phyloP scores from a whole-genome alignment of 2,113 vertebrate genomes.

The Parus major region DNA sequence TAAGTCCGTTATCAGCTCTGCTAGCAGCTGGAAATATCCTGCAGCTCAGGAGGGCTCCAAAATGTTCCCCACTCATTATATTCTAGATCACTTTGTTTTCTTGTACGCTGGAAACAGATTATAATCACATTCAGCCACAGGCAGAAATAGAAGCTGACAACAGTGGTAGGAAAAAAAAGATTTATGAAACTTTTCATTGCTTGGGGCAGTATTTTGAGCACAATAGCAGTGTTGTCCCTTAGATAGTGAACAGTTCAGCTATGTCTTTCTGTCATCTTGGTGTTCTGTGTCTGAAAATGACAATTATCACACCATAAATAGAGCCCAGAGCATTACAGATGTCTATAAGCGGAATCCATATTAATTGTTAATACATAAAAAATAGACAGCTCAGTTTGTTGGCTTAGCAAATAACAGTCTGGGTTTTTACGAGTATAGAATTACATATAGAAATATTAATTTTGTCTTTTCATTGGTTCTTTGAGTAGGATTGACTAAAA shows the following conservation, averaged over 20 bases:
- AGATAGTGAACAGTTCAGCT: slow-evolving; percentile 54
- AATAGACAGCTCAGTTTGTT: slow-evolving; percentile 55
- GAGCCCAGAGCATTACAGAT: slow-evolving; percentile 75
- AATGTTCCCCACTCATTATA: slow-evolving; percentile 48
- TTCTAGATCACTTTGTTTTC: slow-evolving; percentile 55
- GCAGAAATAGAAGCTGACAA: slow-evolving; percentile 51
- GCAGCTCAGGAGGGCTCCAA: slow-evolving; percentile 37
- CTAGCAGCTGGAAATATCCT: slow-evolving; percentile 67
- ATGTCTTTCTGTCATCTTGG: slow-evolving; percentile 68
- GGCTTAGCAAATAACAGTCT: slow-evolving; percentile 50
- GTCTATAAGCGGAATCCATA: slow-evolving; percentile 71
- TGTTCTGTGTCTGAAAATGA: slow-evolving; percentile 67
- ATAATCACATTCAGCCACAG: slow-evolving; percentile 62
- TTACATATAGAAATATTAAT: slow-evolving; percentile 19
- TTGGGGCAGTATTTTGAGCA: slow-evolving; percentile 64
- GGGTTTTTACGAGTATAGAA: neutral
- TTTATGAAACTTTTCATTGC: slow-evolving; percentile 64
- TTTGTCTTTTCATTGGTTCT: slow-evolving; percentile 26
- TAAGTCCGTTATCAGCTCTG: slow-evolving; percentile 42
- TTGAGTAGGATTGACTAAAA: neutral
- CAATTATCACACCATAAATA: slow-evolving; percentile 72
- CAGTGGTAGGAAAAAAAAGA: slow-evolving; percentile 38
- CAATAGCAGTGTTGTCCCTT: slow-evolving; percentile 64
- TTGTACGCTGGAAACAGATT: slow-evolving; percentile 40
- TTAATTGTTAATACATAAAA: slow-evolving; percentile 75